Evolutionary conservation across 2,113 vertebrate species (phyloP).

Genomic region (Pomatostomus ruficeps): DNA sequence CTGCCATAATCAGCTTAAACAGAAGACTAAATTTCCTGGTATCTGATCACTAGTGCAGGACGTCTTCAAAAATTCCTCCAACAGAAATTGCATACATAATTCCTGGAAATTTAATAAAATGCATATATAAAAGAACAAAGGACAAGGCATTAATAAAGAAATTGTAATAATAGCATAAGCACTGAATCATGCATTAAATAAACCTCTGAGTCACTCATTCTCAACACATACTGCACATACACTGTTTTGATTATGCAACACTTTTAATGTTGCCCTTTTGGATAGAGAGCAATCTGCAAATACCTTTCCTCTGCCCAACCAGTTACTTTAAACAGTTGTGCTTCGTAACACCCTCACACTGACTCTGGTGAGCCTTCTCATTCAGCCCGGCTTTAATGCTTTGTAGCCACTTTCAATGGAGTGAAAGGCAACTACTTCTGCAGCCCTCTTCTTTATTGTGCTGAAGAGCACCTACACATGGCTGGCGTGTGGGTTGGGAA

Average conservation of each 20-base stretch:
- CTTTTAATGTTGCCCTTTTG: not conserved
- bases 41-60: not conserved
- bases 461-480: not conserved
- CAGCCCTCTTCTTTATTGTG: constrained; percentile 4
- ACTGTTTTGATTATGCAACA: not conserved
- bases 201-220: not conserved
- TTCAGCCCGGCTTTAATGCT: not conserved
- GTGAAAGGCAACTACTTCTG: not conserved
- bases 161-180: not conserved
- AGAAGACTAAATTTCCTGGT: not conserved
- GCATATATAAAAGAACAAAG: not conserved
- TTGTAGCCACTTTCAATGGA: constrained; percentile 24
- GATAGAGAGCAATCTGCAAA: not conserved
- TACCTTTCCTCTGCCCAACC: not conserved
- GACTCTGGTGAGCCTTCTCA: not conserved
- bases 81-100: not conserved
- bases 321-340: not conserved
- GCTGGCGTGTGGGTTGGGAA: not conserved
- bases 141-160: not conserved
- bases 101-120: not conserved
- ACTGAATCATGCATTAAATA: not conserved
- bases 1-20: not conserved
- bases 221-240: not conserved
- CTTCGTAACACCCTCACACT: not conserved
- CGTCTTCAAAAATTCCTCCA: not conserved